These are phyloP conservation scores for Botia kubotai DNA, from an alignment of 2,797 vertebrate species.

Conservation along the genomic window DNA sequence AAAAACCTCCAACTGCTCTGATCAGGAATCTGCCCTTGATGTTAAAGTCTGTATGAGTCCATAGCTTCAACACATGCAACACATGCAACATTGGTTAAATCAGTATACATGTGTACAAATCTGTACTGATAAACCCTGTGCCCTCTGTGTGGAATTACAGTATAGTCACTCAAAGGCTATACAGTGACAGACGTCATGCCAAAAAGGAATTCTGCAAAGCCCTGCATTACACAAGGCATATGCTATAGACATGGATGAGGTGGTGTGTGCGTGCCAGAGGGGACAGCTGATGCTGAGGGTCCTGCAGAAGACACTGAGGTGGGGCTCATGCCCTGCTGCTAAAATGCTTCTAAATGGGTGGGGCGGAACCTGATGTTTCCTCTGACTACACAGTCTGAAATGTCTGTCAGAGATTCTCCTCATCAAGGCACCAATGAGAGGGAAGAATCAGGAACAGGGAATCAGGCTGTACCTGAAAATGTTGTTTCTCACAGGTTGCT, in stretches of 20 bases:
- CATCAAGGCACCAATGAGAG: neutral
- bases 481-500: too few species aligned
- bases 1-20: conserved; percentile 1
- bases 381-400: neutral
- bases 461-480: too few species aligned
- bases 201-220: conserved; percentile 43
- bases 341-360: conserved; percentile 22
- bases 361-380: conserved; percentile 13
- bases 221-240: conserved; percentile 2
- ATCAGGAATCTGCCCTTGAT: neutral
- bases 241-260: conserved; percentile 21
- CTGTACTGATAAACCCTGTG: conserved; percentile 17
- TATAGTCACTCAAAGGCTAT: neutral
- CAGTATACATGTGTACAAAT: neutral
- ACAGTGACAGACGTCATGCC: neutral
- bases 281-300: conserved; percentile 44
- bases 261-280: conserved; percentile 27
- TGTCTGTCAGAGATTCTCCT: neutral
- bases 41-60: neutral
- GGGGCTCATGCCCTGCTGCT: conserved; percentile 15
- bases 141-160: neutral
- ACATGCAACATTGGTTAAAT: neutral
- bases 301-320: neutral
- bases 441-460: too few species aligned
- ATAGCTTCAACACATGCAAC: neutral